Evolutionary conservation across 2,888 invertebrate genomes (phyloP).

Genomic region (Lithosia quadra): DNA sequence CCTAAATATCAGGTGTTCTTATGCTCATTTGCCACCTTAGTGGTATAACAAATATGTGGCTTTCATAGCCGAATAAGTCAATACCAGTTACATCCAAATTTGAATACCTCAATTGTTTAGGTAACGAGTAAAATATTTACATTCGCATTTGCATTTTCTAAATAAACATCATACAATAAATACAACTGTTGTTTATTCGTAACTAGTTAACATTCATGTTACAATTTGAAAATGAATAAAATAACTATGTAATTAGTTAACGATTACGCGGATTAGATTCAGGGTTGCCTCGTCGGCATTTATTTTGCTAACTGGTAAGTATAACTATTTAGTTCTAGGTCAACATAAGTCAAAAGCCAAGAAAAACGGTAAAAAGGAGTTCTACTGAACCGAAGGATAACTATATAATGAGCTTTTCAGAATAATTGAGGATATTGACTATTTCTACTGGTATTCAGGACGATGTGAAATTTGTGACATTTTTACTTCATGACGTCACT

Average conservation of each 20-base stretch:
- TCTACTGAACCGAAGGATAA: too few relatives aligned
- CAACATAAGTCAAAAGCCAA: background rate
- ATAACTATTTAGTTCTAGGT: background rate
- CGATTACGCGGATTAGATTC: slow-evolving; percentile 35
- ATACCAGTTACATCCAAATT: background rate
- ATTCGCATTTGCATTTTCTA: background rate
- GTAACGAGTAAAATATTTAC: background rate
- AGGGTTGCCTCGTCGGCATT: slow-evolving; percentile 14
- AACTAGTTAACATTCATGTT: slow-evolving; percentile 37
- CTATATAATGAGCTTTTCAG: too few relatives aligned
- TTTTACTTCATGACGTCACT: background rate
- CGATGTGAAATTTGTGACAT: background rate
- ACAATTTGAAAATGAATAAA: slow-evolving; percentile 40
- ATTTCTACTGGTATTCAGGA: too few relatives aligned
- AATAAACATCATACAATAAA: slow-evolving; percentile 17
- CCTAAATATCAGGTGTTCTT: background rate
- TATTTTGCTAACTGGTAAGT: background rate
- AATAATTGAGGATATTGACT: too few relatives aligned
- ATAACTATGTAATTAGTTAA: slow-evolving; percentile 38
- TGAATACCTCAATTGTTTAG: background rate
- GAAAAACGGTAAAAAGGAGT: too few relatives aligned
- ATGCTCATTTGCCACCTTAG: background rate
- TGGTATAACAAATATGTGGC: background rate
- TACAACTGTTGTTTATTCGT: slow-evolving; percentile 29
- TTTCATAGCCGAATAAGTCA: background rate